Base-by-base conservation (phyloP, 2,888 invertebrate species). In the Tachina fera region DNA sequence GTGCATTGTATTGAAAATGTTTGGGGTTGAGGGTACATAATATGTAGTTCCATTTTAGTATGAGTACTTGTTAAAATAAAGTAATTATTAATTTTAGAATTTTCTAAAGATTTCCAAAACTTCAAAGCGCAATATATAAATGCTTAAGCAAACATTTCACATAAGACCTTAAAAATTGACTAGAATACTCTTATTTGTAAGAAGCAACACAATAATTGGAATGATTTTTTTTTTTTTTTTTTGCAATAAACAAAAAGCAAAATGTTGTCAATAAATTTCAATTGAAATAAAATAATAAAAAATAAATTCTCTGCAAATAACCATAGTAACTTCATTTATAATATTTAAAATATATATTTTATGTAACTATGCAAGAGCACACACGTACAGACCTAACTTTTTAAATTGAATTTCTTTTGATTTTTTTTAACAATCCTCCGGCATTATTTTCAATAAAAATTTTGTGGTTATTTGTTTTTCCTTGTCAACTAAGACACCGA, bases 361-460 rank as follows among this genome's bases (percentile, higher is more conserved):
- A n/a, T 49, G 14, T 22, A 51, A 49, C 39, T 19, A n/a, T 9
- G 9, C 9, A 19, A 13, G 14, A 13, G 8, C 10, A 39, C n/a
- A 60, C 14, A 61, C 60, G 31, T 19, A 11, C 53, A 45, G 74
- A 51, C 10, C 22, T 51, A 14, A 5, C 8, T 65, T 45, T 53
- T 67, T 47, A 41, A 78, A 78, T 70, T 51, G 68, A 78, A 41
- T 68, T 78, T 70, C n/a, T 47, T 43, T 77, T 41, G 13, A 13
- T 39, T 49, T 60, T 68, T 61, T 16, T 31, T 6, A 2, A 31
- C n/a, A 51, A 47, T 43, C 78, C 70, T 70, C 8, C 61, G 43
- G 70, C 78, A 43, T 41, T n/a, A 45, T 61, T 77, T 78, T 61
- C 70, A 70, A 70, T 78, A 70, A 53, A 78, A 71, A 49, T 16